Base-by-base conservation (phyloP, 2,888 invertebrate genomes). In the Lymantria monacha region DNA sequence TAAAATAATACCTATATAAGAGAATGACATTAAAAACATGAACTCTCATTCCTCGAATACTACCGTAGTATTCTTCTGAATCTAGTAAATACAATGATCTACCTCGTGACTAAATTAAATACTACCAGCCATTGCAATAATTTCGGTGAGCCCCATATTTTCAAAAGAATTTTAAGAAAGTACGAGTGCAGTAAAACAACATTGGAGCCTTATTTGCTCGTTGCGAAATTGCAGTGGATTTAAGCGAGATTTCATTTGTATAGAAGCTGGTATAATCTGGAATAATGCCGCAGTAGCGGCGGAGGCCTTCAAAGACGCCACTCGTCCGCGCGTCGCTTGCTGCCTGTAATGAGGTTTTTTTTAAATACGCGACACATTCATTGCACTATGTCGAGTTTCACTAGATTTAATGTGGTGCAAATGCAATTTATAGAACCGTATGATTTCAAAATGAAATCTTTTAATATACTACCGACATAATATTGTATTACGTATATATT, bases 161-260 rank as follows among this genome's bases (percentile, higher is more conserved):
- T 79, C 70, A 79, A 86, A 85, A 81, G 79, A 81, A 79, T 78
- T 76, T 73, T 61, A 70, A 70, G 76, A 76, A 83, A 84, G 83
- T 85, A 83, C 73, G 82, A 84, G 79, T 84, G 83, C 82, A 85
- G 79, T 85, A 82, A 86, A 85, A 85, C 80, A 85, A 85, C 81
- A 83, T 86, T 79, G 82, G 79, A 86, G 84, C 83, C 86, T 87
- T 87, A 87, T 89, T 88, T 88, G 76, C 85, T 85, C 85, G 81
- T 87, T 85, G 83, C 87, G 77, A 89, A 90, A 89, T 86, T 89
- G 90, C 89, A 88, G 85, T 85, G 86, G 83, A 80, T 87, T 89
- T 89, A 89, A 89, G 88, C 83, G 88, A 88, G 89, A 88, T 89
- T 90, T 91, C 89, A 88, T 90, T 91, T 90, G 90, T 90, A 89